Base-by-base conservation (phyloP, 2,797 vertebrate genomes). In the Antennarius maculatus region DNA sequence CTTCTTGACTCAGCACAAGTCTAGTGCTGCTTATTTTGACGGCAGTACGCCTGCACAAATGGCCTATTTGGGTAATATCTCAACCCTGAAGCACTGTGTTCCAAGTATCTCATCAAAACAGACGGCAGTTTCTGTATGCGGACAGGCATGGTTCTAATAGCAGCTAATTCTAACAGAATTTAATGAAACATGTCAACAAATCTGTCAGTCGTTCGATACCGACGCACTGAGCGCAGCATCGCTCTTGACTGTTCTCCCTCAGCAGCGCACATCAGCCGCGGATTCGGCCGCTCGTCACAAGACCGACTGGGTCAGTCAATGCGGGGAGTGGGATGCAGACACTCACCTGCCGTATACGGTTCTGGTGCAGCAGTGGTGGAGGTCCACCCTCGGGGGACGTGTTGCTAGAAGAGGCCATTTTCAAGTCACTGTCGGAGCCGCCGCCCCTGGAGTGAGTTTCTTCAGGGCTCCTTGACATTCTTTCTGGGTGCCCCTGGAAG, bases 341-440 rank as follows among this genome's bases (percentile, higher is more conserved):
- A 96, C 95, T 91, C 93, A 96, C 96, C 96, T 97, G 95, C 84
- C 95, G 95, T 82, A 96, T 94, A 82, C 95, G 95, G 86, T 82
- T 89, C 81, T 94, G 94, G 81, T 94, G 92, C 83, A 81, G 79
- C 79, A 91, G 93, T 42, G 90, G 87, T 56, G 91, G 94, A 65
- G 61, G 79, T 74, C 91, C 94, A 87, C 91, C 94, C 64, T 94
- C 94, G 10, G 89, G 92, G 18, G 89, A 93, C 29, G 94, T 92
- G 89, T 93, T 92, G 91, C 89, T 90, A 63, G 96, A 95, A 63
- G 95, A 94, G 77, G 95, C 94, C 93, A 95, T 96, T 76, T 94
- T 94, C 88, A 86, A 52, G 88, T 91, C 77, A 52, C 82, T 59
- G 70, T 91, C 89, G 83, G 92, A 91, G 89, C 86, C 85, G 81